These are phyloP conservation scores for Mobula birostris DNA, from an alignment of 2,113 vertebrate species.

Conservation along the genomic window DNA sequence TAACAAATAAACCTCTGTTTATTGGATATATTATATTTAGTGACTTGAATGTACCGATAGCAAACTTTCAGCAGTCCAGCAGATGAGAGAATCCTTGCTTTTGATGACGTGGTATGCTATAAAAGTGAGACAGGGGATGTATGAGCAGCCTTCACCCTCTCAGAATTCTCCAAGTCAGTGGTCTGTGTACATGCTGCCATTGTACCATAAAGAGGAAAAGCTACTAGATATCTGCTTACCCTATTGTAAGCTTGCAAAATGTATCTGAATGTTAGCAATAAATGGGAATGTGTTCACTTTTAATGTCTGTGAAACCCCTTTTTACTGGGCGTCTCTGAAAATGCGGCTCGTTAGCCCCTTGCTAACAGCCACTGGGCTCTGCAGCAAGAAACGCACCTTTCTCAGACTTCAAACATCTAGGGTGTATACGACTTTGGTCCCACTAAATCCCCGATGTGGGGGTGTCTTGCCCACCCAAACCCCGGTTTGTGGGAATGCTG, in stretches of 20 bases:
- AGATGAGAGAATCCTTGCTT: background rate
- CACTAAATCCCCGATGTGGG: no score
- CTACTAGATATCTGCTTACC: background rate
- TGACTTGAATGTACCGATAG: background rate
- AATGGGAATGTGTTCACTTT: background rate
- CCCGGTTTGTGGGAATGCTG: no score
- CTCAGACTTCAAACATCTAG: no score
- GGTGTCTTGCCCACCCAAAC: no score
- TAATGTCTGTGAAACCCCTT: background rate
- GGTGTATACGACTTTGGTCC: no score
- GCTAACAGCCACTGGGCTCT: no score
- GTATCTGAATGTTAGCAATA: background rate
- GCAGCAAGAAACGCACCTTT: no score
- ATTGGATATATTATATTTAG: background rate
- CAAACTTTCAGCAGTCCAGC: slow-evolving; percentile 8
- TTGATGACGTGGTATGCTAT: background rate
- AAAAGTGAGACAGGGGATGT: background rate
- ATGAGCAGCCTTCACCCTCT: background rate
- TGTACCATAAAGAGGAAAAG: background rate
- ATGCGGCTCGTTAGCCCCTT: no score
- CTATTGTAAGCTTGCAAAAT: background rate
- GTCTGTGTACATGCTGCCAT: background rate
- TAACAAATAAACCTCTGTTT: background rate
- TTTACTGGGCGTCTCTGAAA: no score
- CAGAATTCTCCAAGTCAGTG: background rate